Conservation (phyloP, 2,888 invertebrate genomes). For the Marronus borbonicus region DNA sequence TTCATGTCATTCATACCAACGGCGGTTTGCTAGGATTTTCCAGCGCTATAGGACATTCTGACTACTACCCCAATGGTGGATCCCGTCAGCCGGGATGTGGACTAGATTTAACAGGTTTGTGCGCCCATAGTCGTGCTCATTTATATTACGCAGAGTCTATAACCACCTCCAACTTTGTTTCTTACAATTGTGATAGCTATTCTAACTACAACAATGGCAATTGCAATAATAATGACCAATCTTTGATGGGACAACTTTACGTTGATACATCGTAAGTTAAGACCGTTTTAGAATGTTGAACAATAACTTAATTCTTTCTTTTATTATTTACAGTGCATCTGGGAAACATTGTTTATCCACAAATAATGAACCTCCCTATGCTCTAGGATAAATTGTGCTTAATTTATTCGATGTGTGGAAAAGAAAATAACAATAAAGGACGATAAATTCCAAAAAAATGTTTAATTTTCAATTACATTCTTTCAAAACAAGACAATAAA, state of each 20-base stretch:
- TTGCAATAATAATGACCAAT: constrained; percentile 54
- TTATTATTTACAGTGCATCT: constrained; percentile 53
- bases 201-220: constrained; percentile 54
- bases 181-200: constrained; percentile 57
- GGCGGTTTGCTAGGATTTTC: constrained; percentile 62
- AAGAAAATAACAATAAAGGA: not conserved
- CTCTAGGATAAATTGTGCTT: constrained; percentile 47
- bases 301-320: constrained; percentile 25
- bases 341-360: constrained; percentile 66
- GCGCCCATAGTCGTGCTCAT: constrained; percentile 70
- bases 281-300: not conserved
- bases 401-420: too few species aligned
- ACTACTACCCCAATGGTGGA: constrained; percentile 62
- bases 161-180: constrained; percentile 60
- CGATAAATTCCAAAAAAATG: not conserved
- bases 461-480: too few species aligned
- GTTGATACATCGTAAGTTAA: constrained; percentile 54
- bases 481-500: too few species aligned
- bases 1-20: constrained; percentile 90
- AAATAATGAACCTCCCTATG: constrained; percentile 62
- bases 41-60: constrained; percentile 49
- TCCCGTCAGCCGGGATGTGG: constrained; percentile 65
- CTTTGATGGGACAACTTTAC: constrained; percentile 56
- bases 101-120: constrained; percentile 63
- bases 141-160: constrained; percentile 70